These are phyloP conservation scores for Poeciliopsis gracilis DNA, from an alignment of 2,797 vertebrate species.

Conservation along the genomic window DNA sequence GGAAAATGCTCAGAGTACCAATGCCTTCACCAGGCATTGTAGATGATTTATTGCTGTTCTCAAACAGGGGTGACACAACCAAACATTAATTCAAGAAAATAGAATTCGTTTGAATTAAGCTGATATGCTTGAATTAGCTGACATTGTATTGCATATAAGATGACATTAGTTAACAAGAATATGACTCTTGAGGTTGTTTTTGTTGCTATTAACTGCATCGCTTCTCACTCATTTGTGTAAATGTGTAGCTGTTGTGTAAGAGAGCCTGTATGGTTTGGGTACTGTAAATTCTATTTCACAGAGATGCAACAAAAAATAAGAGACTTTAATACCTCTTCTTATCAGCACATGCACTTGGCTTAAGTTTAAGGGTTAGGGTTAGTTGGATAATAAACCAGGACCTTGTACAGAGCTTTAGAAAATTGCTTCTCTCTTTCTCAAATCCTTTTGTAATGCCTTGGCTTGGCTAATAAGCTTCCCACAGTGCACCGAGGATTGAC, in stretches of 20 bases:
- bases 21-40: neutral
- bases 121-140: neutral
- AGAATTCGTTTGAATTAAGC: neutral
- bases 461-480: constrained; percentile 72
- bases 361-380: constrained; percentile 12
- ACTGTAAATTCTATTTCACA: neutral
- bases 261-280: neutral
- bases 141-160: neutral
- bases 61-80: no score
- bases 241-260: neutral
- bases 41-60: neutral
- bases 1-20: neutral
- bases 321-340: neutral
- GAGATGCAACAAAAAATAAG: neutral
- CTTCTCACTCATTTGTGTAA: neutral
- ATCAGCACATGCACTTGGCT: constrained; percentile 38
- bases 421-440: constrained; percentile 51
- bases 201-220: neutral
- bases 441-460: constrained; percentile 70
- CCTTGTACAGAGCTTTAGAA: constrained; percentile 51
- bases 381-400: constrained; percentile 47
- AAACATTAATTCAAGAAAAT: no score
- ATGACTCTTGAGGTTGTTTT: neutral
- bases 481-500: constrained; percentile 66
- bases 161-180: neutral